A percentile compares a stretch with the other conserved stretches of the same genome.
Conservation (phyloP, 2,888 invertebrate genomes). For the Hirtodrosophila duncani region DNA sequence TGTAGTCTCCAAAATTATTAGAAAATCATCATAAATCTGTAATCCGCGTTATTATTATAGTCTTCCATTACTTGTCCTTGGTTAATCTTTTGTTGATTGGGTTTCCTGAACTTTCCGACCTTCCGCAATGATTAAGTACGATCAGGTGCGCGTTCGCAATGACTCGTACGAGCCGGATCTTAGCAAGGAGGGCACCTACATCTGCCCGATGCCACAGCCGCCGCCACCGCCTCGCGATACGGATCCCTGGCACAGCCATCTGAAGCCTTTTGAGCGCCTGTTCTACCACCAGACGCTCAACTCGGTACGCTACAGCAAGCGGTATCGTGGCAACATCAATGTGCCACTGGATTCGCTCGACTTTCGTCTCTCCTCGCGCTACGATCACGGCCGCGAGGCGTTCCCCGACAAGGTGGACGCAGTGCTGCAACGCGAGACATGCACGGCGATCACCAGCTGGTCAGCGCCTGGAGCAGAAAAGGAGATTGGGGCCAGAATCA, state of each 20-base stretch:
- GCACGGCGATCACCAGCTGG: conserved; percentile 72
- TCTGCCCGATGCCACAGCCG: conserved; percentile 71
- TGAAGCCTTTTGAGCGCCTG: conserved; percentile 78
- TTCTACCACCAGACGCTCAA: conserved; percentile 80
- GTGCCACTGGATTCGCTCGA: conserved; percentile 85
- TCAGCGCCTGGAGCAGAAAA: conserved; percentile 34
- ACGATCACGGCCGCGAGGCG: conserved; percentile 83
- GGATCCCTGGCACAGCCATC: conserved; percentile 72
- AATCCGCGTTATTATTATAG: too few relatives aligned
- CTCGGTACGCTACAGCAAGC: conserved; percentile 79
- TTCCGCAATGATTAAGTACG: conserved; percentile 45
- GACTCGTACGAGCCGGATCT: conserved; percentile 77
- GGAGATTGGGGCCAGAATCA: conserved; percentile 67
- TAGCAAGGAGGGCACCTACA: conserved; percentile 78
- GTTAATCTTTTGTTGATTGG: neutral
- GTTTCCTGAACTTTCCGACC: neutral
- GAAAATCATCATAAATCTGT: too few relatives aligned
- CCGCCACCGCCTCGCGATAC: conserved; percentile 14
- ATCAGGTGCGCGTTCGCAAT: conserved; percentile 56
- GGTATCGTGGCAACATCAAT: conserved; percentile 72
- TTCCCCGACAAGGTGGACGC: conserved; percentile 83
- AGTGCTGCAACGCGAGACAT: conserved; percentile 84
- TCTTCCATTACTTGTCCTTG: too few relatives aligned
- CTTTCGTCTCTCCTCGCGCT: conserved; percentile 83
- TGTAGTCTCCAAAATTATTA: too few relatives aligned